These are phyloP conservation scores for Cryptoblepharus egeriae DNA, from an alignment of 2,797 vertebrate genomes.

Conservation along the genomic window DNA sequence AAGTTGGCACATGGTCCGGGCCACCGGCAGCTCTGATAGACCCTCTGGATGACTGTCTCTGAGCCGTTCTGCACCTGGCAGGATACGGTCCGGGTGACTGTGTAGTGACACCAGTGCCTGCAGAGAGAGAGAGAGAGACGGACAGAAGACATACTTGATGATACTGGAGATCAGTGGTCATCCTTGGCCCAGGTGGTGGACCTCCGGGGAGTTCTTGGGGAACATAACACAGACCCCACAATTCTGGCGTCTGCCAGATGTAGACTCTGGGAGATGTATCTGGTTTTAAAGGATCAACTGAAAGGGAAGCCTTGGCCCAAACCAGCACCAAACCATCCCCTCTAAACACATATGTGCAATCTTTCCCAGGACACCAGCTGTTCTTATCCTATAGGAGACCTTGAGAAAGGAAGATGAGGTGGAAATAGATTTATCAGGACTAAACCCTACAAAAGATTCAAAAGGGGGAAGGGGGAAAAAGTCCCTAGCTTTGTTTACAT, in stretches of 20 bases:
- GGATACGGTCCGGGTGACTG: constrained; percentile 88
- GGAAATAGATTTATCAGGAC: background rate
- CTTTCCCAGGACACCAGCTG: background rate
- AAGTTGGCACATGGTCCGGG: constrained; percentile 92
- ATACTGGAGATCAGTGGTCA: too few species aligned
- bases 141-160: constrained; percentile 13
- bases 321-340: background rate
- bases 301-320: background rate
- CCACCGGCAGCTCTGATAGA: constrained; percentile 95
- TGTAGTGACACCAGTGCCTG: constrained; percentile 97
- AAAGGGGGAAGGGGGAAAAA: background rate
- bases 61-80: constrained; percentile 96
- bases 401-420: background rate
- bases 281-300: background rate
- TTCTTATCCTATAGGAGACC: background rate
- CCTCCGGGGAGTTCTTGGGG: too few species aligned
- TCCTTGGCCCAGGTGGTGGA: too few species aligned
- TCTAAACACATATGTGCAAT: too few species aligned
- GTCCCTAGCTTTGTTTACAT: background rate
- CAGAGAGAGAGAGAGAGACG: constrained; percentile 56
- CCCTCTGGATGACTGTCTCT: constrained; percentile 90
- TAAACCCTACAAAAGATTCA: background rate
- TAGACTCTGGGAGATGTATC: background rate
- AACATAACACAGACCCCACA: too few species aligned
- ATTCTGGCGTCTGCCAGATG: too few species aligned